phyloP scores from a whole-genome alignment of 2,113 vertebrate genomes.

The Neoarius graeffei region DNA sequence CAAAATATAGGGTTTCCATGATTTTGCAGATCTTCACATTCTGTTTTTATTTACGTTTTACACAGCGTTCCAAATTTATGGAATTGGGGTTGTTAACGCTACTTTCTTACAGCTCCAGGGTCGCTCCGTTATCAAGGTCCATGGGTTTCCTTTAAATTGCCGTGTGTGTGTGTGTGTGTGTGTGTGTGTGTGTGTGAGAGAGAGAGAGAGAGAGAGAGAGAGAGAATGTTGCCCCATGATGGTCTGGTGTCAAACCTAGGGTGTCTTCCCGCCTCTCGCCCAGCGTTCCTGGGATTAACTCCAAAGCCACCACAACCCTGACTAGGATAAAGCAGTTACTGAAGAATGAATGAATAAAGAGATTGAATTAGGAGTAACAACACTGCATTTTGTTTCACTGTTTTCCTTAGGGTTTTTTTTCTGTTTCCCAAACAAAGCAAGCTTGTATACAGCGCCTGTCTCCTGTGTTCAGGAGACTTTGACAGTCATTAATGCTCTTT shows the following conservation, averaged over 20 bases:
- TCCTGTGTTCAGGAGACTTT: neutral
- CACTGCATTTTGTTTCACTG: neutral
- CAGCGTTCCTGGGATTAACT: neutral
- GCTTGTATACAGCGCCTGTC: neutral
- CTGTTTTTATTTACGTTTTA: no score
- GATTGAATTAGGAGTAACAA: neutral
- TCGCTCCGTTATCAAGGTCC: neutral
- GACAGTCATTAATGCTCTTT: neutral
- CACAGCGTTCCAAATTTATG: no score
- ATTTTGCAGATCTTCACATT: no score
- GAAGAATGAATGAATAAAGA: neutral
- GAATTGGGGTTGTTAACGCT: no score
- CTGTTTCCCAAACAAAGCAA: neutral
- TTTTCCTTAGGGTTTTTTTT: neutral
- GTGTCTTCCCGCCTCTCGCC: neutral
- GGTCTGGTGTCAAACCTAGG: neutral
- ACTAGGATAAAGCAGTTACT: neutral
- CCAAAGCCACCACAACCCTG: neutral
- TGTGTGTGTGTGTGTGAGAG: no score
- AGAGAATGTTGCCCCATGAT: neutral
- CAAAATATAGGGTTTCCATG: no score
- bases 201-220: no score
- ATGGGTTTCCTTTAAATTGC: neutral
- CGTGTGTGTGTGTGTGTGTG: neutral
- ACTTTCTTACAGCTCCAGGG: neutral